A percentile compares a stretch with the other conserved stretches of the same genome.
Conservation (phyloP, 2,113 vertebrate genomes). For the Furnarius figulus region DNA sequence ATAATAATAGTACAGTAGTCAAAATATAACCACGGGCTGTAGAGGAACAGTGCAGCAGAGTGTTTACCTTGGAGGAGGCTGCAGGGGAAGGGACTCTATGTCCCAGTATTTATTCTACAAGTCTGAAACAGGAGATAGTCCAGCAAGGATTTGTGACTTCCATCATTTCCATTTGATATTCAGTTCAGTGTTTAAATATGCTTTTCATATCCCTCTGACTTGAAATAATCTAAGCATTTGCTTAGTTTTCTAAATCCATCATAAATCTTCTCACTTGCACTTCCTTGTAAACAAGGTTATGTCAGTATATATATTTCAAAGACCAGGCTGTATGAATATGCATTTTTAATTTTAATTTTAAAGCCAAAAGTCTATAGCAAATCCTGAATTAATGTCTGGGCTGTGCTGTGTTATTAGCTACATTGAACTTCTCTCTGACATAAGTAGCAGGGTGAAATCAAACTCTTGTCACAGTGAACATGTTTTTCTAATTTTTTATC, state of each 20-base stretch:
- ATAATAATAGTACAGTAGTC: not conserved
- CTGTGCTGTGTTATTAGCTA: not conserved
- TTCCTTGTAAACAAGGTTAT: constrained; percentile 18
- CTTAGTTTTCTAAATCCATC: not conserved
- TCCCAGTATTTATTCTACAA: not conserved
- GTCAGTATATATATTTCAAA: not conserved
- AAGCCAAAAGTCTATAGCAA: not conserved
- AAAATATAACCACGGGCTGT: not conserved
- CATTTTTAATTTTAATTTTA: constrained; percentile 30
- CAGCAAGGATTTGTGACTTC: not conserved
- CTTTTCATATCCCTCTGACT: not conserved
- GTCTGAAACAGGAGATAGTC: not conserved
- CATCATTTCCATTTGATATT: not conserved
- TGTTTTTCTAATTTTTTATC: not conserved
- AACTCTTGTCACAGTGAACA: not conserved
- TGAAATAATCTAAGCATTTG: not conserved
- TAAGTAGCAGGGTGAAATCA: not conserved
- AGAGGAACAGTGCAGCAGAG: not conserved
- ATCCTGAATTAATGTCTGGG: not conserved
- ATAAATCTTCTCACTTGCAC: not conserved
- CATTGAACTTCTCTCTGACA: not conserved
- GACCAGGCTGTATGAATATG: not conserved
- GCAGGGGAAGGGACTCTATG: not conserved
- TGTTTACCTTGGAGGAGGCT: not conserved
- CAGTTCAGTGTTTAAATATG: not conserved